These are phyloP conservation scores for Sebastes oblongus DNA, from an alignment of 2,797 vertebrate genomes.

Conservation along the genomic window DNA sequence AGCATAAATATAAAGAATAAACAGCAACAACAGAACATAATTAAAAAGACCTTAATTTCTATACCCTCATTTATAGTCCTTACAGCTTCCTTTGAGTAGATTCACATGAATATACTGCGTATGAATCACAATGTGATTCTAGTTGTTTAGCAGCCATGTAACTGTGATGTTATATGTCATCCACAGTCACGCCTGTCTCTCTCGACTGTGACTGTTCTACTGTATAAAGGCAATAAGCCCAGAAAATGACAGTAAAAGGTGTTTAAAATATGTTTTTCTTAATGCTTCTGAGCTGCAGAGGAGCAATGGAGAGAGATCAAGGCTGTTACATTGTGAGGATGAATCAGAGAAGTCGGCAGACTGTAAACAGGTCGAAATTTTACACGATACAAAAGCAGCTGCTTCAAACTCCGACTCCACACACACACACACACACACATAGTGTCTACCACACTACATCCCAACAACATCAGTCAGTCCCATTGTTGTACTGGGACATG, in stretches of 20 bases:
- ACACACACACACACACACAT: neutral
- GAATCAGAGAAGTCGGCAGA: constrained; percentile 33
- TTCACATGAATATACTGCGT: neutral
- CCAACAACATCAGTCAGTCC: constrained; percentile 40
- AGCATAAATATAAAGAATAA: neutral
- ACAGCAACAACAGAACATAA: neutral
- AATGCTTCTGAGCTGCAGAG: constrained; percentile 22
- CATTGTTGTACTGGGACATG: constrained; percentile 29
- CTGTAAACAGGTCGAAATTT: constrained; percentile 26
- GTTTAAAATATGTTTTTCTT: constrained; percentile 7
- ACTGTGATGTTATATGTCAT: neutral
- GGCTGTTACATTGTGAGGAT: constrained; percentile 11
- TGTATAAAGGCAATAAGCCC: neutral
- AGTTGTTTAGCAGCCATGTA: neutral
- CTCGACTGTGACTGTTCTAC: neutral
- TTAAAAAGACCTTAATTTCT: neutral
- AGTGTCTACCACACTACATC: neutral
- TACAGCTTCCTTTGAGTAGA: neutral
- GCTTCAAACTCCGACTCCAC: constrained; percentile 4
- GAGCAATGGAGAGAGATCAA: constrained; percentile 24
- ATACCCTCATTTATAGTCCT: neutral
- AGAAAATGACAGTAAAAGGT: constrained; percentile 8
- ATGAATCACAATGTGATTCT: neutral
- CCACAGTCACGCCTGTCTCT: neutral
- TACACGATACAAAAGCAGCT: constrained; percentile 5